Conservation (phyloP, 2,113 vertebrate species). For the Chloebia gouldiae region DNA sequence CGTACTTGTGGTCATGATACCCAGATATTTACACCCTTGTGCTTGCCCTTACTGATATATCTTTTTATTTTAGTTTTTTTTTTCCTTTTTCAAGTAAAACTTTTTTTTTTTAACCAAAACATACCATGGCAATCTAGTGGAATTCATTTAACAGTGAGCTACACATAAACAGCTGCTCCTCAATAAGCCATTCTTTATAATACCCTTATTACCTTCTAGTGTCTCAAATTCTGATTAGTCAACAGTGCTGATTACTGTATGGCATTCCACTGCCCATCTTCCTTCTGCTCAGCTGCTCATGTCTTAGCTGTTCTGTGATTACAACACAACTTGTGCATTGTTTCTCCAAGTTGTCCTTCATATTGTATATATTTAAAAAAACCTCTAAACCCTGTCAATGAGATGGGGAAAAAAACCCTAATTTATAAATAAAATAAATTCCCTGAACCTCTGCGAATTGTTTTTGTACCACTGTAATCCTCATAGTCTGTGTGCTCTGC, state of each 20-base stretch:
- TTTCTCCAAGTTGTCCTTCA: constrained; percentile 82
- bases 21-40: constrained; percentile 51
- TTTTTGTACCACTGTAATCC: neutral
- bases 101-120: constrained; percentile 66
- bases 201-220: constrained; percentile 95
- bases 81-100: constrained; percentile 54
- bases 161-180: constrained; percentile 98
- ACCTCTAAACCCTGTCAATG: constrained; percentile 46
- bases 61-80: neutral
- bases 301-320: constrained; percentile 80
- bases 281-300: constrained; percentile 93
- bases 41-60: constrained; percentile 18
- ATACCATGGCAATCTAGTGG: constrained; percentile 76
- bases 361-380: constrained; percentile 77
- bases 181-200: constrained; percentile 95
- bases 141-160: constrained; percentile 80
- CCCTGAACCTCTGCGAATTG: neutral
- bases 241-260: constrained; percentile 96
- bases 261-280: constrained; percentile 96
- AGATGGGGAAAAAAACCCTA: neutral
- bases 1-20: constrained; percentile 7
- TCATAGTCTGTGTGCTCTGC: neutral
- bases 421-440: neutral
- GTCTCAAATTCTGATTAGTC: constrained; percentile 99
- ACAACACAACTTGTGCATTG: constrained; percentile 94